phyloP scores from a whole-genome alignment of 2,797 vertebrate species.

The Telmatherina bonti region DNA sequence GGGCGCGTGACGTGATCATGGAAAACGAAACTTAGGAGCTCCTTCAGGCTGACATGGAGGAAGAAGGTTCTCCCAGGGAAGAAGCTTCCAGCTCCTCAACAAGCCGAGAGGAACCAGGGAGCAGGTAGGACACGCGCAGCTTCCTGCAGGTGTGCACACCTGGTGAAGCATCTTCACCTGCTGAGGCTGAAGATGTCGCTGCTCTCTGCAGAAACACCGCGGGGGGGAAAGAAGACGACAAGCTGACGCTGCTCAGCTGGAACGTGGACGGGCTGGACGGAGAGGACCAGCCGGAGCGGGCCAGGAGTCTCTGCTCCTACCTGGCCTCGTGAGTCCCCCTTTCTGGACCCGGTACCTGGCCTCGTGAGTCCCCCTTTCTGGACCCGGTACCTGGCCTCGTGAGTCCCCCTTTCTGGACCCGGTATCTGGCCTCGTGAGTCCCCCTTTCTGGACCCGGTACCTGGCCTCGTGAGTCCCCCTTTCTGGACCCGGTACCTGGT shows the following conservation, averaged over 20 bases:
- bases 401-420: slow-evolving; percentile 53
- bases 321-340: slow-evolving; percentile 82
- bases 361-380: slow-evolving; percentile 76
- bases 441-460: slow-evolving; percentile 56
- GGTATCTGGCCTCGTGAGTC: slow-evolving; percentile 86
- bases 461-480: slow-evolving; percentile 82
- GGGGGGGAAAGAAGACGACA: not conserved
- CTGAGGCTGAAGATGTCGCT: not conserved
- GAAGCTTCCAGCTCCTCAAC: not conserved
- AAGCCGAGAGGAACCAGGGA: not conserved
- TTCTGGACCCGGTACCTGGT: too few species aligned
- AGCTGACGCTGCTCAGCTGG: slow-evolving; percentile 84
- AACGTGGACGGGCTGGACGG: slow-evolving; percentile 90
- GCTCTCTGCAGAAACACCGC: not conserved
- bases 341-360: slow-evolving; percentile 75
- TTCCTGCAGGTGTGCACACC: not conserved
- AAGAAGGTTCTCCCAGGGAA: not conserved
- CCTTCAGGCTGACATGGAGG: not conserved
- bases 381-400: slow-evolving; percentile 86
- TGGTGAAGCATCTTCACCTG: too few species aligned
- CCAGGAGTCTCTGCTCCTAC: slow-evolving; percentile 85
- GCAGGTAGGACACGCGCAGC: not conserved
- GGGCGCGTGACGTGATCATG: not conserved
- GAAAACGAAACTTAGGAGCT: not conserved
- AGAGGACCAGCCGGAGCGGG: slow-evolving; percentile 80